Evolutionary conservation across 2,113 vertebrate species (phyloP).

Genomic region (Mustelus asterias): DNA sequence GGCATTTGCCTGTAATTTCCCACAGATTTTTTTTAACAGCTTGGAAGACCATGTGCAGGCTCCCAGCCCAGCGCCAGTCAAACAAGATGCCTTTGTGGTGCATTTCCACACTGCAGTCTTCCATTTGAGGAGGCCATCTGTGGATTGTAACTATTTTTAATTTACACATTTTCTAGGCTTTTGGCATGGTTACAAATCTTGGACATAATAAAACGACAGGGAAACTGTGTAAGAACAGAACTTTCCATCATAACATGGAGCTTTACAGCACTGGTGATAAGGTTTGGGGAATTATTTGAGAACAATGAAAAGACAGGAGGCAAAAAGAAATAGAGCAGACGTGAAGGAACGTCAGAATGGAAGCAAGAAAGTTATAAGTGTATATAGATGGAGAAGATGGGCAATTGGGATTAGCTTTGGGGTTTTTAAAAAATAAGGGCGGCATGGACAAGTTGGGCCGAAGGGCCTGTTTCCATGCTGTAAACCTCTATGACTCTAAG

Average conservation of each 20-base stretch:
- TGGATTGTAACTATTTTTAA: neutral
- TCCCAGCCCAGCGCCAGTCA: neutral
- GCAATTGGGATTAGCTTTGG: no score
- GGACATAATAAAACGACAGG: neutral
- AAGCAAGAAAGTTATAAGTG: neutral
- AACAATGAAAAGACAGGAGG: neutral
- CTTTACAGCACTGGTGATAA: neutral
- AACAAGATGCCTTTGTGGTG: neutral
- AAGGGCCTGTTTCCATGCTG: no score
- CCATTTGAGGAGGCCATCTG: neutral
- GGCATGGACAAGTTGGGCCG: no score
- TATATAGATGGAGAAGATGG: neutral
- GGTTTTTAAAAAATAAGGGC: no score
- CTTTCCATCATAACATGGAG: neutral
- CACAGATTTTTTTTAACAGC: neutral
- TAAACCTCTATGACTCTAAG: no score
- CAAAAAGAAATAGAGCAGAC: neutral
- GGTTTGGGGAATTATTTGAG: neutral
- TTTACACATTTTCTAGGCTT: neutral
- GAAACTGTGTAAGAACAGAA: neutral
- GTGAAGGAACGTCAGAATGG: neutral
- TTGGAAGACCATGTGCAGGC: no score
- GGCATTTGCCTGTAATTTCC: neutral
- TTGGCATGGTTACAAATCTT: neutral
- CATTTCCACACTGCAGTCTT: neutral